A percentile compares a stretch with the other conserved stretches of the same genome.
These are phyloP conservation scores for Macrosteles quadrilineatus DNA, from an alignment of 1,140 invertebrate genomes.

Conservation along the genomic window DNA sequence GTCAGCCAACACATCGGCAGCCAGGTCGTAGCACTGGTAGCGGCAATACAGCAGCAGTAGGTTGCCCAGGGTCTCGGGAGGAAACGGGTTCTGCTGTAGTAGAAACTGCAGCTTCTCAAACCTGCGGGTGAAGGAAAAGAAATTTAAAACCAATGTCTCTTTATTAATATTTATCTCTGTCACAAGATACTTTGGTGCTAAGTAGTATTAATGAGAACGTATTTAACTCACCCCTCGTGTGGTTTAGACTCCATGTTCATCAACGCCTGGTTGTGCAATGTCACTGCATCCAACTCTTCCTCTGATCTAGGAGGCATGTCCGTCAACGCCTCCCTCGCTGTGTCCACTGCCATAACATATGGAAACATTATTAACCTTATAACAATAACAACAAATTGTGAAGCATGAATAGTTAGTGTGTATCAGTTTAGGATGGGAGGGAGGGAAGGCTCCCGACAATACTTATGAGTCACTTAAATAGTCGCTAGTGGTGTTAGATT, in stretches of 20 bases:
- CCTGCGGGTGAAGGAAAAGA: background rate
- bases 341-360: no score
- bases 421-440: no score
- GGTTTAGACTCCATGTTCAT: conserved; percentile 92
- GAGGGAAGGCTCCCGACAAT: no score
- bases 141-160: no score
- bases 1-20: conserved; percentile 97
- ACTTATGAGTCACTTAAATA: no score
- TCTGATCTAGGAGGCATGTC: conserved; percentile 98
- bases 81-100: conserved; percentile 94
- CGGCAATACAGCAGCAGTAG: conserved; percentile 94
- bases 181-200: no score
- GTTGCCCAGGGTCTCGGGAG: conserved; percentile 97
- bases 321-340: conserved; percentile 89
- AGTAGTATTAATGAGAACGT: no score
- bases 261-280: conserved; percentile 96
- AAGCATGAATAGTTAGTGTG: no score
- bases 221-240: conserved; percentile 72
- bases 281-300: conserved; percentile 97
- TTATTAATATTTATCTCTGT: no score
- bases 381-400: no score
- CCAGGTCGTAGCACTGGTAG: conserved; percentile 96
- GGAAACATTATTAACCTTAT: no score
- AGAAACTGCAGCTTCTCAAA: conserved; percentile 98
- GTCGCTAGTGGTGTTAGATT: no score